A percentile compares a stretch with the other conserved stretches of the same genome.
Conservation (phyloP, 2,888 invertebrate genomes). For the Ecliptopera silaceata region DNA sequence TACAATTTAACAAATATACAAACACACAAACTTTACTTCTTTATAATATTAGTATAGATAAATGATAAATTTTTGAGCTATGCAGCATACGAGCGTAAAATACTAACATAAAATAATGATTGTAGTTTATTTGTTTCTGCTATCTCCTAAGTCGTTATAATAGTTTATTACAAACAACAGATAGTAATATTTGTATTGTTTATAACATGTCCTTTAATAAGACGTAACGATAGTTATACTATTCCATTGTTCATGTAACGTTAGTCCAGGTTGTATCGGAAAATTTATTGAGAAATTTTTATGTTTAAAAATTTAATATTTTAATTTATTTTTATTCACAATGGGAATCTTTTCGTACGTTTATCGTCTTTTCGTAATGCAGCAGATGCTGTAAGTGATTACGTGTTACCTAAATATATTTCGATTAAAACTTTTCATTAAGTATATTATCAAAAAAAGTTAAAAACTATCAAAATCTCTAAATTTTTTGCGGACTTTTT, state of each 20-base stretch:
- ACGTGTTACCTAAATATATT: background rate
- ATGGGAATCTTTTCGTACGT: conserved; percentile 77
- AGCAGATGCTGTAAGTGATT: conserved; percentile 48
- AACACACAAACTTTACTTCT: too few relatives aligned
- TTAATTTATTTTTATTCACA: conserved; percentile 43
- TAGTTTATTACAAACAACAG: conserved; percentile 16
- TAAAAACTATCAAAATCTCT: too few relatives aligned
- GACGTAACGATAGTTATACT: conserved; percentile 14
- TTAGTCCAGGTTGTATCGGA: background rate
- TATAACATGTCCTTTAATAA: conserved; percentile 20
- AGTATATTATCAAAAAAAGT: background rate
- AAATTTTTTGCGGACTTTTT: background rate
- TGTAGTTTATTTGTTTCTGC: conserved; percentile 6
- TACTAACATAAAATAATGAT: too few relatives aligned
- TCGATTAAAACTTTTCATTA: background rate
- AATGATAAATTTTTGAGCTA: too few relatives aligned
- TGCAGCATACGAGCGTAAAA: too few relatives aligned
- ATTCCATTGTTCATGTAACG: conserved; percentile 25
- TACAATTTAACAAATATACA: too few relatives aligned
- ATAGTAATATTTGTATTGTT: conserved; percentile 23
- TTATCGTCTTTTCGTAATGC: conserved; percentile 74
- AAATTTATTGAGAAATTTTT: background rate
- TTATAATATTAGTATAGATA: too few relatives aligned
- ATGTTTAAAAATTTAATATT: background rate
- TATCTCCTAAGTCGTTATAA: conserved; percentile 10